These are phyloP conservation scores for Lycia hirtaria DNA, from an alignment of 2,888 invertebrate genomes.

Conservation along the genomic window DNA sequence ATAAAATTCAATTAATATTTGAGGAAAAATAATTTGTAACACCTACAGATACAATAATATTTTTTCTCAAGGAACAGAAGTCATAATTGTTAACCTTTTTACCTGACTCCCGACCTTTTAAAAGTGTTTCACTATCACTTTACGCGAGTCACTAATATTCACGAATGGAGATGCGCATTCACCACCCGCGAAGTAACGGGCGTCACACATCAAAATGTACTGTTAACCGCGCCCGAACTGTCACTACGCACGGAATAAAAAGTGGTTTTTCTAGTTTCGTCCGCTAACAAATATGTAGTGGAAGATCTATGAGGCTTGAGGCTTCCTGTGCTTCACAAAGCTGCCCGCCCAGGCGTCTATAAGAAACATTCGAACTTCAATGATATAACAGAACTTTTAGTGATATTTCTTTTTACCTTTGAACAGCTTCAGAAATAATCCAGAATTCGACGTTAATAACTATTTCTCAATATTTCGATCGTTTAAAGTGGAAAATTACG, in stretches of 20 bases:
- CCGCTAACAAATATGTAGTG: constrained; percentile 46
- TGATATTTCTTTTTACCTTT: constrained; percentile 21
- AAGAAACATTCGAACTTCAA: neutral
- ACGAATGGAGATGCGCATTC: constrained; percentile 28
- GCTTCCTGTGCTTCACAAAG: constrained; percentile 41
- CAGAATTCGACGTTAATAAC: constrained; percentile 3
- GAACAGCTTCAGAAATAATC: constrained; percentile 19
- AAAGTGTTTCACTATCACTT: constrained; percentile 15
- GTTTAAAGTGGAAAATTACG: constrained; percentile 16
- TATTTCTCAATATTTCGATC: constrained; percentile 33
- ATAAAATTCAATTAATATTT: neutral
- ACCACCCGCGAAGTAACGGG: constrained; percentile 70
- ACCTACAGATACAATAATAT: neutral
- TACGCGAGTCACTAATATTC: constrained; percentile 18
- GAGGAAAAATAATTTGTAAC: neutral
- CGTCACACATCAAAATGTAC: constrained; percentile 65
- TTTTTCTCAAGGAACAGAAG: neutral
- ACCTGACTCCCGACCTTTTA: constrained; percentile 31
- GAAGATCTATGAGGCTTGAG: constrained; percentile 47
- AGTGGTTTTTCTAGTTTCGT: constrained; percentile 69
- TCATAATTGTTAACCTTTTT: constrained; percentile 10
- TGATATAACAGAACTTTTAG: neutral
- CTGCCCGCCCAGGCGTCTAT: constrained; percentile 19
- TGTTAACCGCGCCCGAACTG: constrained; percentile 58
- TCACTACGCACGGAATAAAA: constrained; percentile 50